Evolutionary conservation across 2,113 vertebrate species (phyloP).

Genomic region (Turnix velox): DNA sequence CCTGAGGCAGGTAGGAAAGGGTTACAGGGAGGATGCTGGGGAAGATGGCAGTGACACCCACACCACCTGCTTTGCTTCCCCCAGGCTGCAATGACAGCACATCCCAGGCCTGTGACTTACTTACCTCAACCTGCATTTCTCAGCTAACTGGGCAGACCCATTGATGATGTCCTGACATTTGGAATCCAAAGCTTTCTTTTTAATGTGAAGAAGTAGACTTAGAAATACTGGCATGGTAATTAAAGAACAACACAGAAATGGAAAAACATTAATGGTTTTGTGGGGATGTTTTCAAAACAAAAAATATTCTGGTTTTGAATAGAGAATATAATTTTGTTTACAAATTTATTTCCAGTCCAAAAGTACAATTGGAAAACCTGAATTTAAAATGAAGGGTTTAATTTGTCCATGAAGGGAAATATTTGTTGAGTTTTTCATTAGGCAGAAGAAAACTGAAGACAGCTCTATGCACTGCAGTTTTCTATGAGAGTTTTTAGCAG

Average conservation of each 20-base stretch:
- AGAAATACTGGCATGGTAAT: neutral
- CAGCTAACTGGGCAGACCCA: neutral
- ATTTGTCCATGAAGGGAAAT: neutral
- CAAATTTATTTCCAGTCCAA: neutral
- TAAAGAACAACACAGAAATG: neutral
- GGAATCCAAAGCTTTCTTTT: neutral
- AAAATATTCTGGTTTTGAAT: neutral
- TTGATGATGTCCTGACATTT: neutral
- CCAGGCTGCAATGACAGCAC: neutral
- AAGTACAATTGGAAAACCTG: neutral
- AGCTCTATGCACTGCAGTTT: neutral
- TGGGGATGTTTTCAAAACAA: neutral
- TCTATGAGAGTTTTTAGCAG: neutral
- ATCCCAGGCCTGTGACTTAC: neutral
- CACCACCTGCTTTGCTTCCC: neutral
- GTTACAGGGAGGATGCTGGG: neutral
- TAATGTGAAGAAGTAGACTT: neutral
- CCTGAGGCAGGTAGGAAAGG: neutral
- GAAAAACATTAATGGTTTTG: neutral
- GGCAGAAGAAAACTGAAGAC: neutral
- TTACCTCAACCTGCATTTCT: neutral
- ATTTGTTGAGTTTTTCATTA: neutral
- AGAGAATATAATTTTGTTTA: neutral
- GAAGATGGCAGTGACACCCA: neutral
- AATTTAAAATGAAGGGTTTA: neutral